A percentile compares a stretch with the other conserved stretches of the same genome.
phyloP scores from a whole-genome alignment of 2,888 invertebrate genomes.

The Lochmaea capreae region DNA sequence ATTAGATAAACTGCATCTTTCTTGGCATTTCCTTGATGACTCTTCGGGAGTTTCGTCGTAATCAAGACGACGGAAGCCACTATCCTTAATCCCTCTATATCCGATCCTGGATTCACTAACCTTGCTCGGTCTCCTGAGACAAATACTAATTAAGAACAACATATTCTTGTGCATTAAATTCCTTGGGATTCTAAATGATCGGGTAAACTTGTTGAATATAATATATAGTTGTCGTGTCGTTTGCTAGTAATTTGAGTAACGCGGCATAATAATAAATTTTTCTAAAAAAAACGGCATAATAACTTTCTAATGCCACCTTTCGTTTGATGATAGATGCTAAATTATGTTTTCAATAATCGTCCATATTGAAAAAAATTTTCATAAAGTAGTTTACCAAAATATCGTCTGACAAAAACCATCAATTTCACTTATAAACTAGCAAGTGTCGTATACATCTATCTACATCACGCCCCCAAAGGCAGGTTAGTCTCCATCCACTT shows the following conservation, averaged over 20 bases:
- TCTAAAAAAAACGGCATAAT: no score
- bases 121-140: constrained; percentile 17
- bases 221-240: background rate
- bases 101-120: constrained; percentile 23
- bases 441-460: constrained; percentile 1
- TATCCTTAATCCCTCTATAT: constrained; percentile 20
- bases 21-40: constrained; percentile 16
- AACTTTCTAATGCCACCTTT: no score
- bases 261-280: no score
- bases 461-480: background rate
- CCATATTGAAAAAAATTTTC: no score
- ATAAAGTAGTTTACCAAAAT: no score
- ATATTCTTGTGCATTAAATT: constrained; percentile 2
- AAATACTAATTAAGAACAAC: constrained; percentile 7
- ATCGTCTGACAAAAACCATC: background rate
- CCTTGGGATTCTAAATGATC: background rate
- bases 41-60: constrained; percentile 17
- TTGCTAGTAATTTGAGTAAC: background rate
- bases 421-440: background rate
- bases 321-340: no score
- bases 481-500: constrained; percentile 7
- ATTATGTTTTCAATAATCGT: no score
- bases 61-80: constrained; percentile 20
- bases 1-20: constrained; percentile 8
- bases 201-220: background rate